phyloP scores from a whole-genome alignment of 2,888 invertebrate species.

The Hypolimnas misippus region DNA sequence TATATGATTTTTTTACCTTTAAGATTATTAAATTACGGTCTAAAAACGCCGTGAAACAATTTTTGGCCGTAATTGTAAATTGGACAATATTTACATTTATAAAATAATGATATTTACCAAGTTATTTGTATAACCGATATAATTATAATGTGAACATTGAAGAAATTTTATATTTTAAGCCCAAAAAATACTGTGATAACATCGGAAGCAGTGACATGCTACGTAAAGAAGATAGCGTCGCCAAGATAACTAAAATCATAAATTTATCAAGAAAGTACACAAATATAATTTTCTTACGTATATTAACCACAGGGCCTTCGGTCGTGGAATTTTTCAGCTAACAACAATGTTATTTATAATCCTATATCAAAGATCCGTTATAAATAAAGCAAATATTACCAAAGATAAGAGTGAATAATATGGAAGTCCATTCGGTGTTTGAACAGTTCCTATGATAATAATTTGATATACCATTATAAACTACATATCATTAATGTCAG shows the following conservation, averaged over 20 bases:
- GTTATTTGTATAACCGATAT: too few relatives aligned
- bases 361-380: conserved; percentile 20
- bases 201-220: conserved; percentile 32
- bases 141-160: not conserved
- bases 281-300: conserved; percentile 38
- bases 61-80: too few relatives aligned
- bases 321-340: conserved; percentile 42
- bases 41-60: too few relatives aligned
- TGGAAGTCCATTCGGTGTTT: conserved; percentile 24
- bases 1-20: too few relatives aligned
- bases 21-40: too few relatives aligned
- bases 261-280: conserved; percentile 66
- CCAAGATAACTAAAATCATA: conserved; percentile 64
- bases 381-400: conserved; percentile 32
- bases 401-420: conserved; percentile 23
- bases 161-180: not conserved
- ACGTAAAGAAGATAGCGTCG: conserved; percentile 62
- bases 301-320: conserved; percentile 26
- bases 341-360: conserved; percentile 38
- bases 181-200: conserved; percentile 21
- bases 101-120: too few relatives aligned
- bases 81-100: too few relatives aligned
- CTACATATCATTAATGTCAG: not conserved
- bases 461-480: not conserved
- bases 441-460: conserved; percentile 8